Conservation (phyloP, 2,888 invertebrate genomes). For the Desoria tigrina region DNA sequence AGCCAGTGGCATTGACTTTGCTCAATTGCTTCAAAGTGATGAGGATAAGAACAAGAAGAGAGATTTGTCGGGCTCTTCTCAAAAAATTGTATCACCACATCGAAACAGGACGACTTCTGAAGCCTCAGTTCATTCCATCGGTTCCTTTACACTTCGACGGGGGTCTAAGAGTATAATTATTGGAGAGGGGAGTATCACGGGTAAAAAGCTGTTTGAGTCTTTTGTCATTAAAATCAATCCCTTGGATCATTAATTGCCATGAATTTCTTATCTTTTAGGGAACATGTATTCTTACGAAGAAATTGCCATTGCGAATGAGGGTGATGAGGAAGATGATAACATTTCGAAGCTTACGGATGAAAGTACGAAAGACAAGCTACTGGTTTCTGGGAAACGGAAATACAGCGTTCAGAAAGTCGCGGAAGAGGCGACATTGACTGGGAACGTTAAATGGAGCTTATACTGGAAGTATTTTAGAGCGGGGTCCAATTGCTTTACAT, state of each 20-base stretch:
- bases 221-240: not conserved
- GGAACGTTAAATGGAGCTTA: conserved; percentile 63
- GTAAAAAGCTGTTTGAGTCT: conserved; percentile 6
- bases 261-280: conserved; percentile 10
- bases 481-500: conserved; percentile 61
- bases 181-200: conserved; percentile 33
- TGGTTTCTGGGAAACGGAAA: not conserved
- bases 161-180: conserved; percentile 8
- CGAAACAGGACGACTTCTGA: conserved; percentile 28
- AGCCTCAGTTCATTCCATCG: conserved; percentile 15
- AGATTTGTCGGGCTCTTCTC: not conserved
- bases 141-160: conserved; percentile 5
- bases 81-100: not conserved
- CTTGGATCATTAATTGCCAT: no score
- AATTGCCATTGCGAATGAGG: conserved; percentile 11
- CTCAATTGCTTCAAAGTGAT: conserved; percentile 64
- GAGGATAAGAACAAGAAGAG: conserved; percentile 15
- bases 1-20: conserved; percentile 75
- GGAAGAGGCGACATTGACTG: conserved; percentile 68
- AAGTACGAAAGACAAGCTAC: not conserved
- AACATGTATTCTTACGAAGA: conserved; percentile 17
- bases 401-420: conserved; percentile 61
- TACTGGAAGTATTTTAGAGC: conserved; percentile 71
- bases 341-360: not conserved
- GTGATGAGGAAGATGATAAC: not conserved